Evolutionary conservation across 2,888 invertebrate genomes (phyloP).

Genomic region (Cephus nigrinus): DNA sequence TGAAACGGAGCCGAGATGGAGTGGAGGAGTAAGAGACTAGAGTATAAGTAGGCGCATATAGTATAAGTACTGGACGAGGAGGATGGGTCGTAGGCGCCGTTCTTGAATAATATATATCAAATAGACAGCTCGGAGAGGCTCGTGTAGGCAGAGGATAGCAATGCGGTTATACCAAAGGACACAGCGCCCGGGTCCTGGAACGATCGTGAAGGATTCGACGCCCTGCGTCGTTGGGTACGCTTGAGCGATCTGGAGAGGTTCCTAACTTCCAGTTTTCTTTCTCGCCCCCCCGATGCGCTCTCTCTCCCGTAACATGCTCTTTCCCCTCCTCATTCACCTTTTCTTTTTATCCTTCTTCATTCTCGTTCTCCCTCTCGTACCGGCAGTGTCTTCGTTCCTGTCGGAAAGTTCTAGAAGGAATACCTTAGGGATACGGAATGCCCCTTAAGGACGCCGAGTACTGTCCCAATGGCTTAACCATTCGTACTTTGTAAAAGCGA

Average conservation of each 20-base stretch:
- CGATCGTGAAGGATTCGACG: neutral
- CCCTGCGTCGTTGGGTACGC: neutral
- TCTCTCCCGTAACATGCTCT: slow-evolving; percentile 6
- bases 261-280: slow-evolving; percentile 2
- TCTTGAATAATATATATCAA: neutral
- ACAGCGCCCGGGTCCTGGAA: neutral
- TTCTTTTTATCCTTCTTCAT: neutral
- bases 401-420: slow-evolving; percentile 2
- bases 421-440: neutral
- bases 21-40: neutral
- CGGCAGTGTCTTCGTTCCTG: neutral
- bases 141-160: neutral
- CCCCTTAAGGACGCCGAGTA: neutral
- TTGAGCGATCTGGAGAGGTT: neutral
- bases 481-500: neutral
- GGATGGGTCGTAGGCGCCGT: neutral
- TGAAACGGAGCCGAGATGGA: neutral
- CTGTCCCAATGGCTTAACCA: neutral
- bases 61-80: neutral
- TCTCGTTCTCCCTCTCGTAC: neutral
- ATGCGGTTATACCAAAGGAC: neutral
- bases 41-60: neutral
- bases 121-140: neutral
- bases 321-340: slow-evolving; percentile 7
- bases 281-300: neutral